Base-by-base conservation (phyloP, 2,113 vertebrate genomes). In the Cyanistes caeruleus region DNA sequence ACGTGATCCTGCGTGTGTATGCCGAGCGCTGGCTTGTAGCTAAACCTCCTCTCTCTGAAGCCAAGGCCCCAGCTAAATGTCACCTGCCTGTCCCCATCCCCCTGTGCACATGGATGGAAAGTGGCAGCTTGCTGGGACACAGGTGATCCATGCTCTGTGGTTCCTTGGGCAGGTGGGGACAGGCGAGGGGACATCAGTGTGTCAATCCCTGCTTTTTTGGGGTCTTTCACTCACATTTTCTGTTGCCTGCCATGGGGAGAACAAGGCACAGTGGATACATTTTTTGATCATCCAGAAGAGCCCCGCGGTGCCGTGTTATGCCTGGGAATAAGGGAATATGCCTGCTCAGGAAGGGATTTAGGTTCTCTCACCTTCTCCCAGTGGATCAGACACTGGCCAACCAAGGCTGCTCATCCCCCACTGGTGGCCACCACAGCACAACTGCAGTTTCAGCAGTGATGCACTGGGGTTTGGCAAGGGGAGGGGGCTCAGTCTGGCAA, bases 261-360 rank as follows among this genome's bases (percentile, higher is more conserved):
- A n/a, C 7, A 28, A 46, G 60, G 49, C 73, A 39, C 10, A 15
- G 30, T 14, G 28, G 65, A 27, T 7, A 13, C 21, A 39, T 18
- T 56, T 27, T 30, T n/a, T 2, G 0, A 15, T 13, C 78, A 60
- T 13, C 27, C 62, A 78, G 52, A 84, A 37, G 52, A 82, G 44
- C 17, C 65, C 48, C 58, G 23, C 0, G 0, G 77, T n/a, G 60
- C 21, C 9, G 3, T 5, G 3, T 18, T 11, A 16, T 9, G 15
- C 24, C 35, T 37, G 21, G 31, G 18, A 23, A n/a, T n/a, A n/a
- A n/a, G n/a, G n/a, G n/a, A n/a, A n/a, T n/a, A n/a, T n/a, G n/a
- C n/a, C n/a, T 73, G 58, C 33, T 79, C 59, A 37, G 53, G 49
- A 58, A 43, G 28, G 46, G 63, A 43, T 63, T 49, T 51, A 0